Percentiles rank a stretch among this genome's conserved stretches.
These are phyloP conservation scores for Lasioglossum vierecki DNA, from an alignment of 2,888 invertebrate genomes.

Conservation along the genomic window DNA sequence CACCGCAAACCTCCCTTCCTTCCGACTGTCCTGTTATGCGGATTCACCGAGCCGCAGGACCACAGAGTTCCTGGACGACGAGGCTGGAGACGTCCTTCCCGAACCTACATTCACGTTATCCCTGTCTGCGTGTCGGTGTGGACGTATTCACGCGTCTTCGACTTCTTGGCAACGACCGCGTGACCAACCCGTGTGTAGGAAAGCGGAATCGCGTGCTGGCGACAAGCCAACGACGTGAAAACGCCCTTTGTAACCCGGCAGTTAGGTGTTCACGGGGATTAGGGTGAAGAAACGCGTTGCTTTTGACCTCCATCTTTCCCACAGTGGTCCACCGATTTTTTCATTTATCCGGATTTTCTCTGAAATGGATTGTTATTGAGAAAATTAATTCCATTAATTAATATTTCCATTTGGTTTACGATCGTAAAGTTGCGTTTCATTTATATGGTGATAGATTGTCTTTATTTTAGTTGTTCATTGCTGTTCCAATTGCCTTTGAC, in stretches of 20 bases:
- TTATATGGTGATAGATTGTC: too few relatives aligned
- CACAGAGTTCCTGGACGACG: not conserved
- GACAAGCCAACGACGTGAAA: not conserved
- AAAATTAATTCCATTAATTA: not conserved
- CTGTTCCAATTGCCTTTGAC: too few relatives aligned
- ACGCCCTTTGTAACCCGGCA: not conserved
- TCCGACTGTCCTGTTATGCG: constrained; percentile 38
- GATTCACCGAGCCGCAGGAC: not conserved
- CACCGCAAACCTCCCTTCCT: constrained; percentile 48
- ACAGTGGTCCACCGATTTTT: not conserved
- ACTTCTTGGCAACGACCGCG: constrained; percentile 1
- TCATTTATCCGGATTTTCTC: not conserved
- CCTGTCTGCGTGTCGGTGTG: not conserved
- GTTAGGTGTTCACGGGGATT: not conserved
- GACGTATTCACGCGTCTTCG: not conserved
- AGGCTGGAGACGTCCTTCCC: not conserved
- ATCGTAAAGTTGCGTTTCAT: not conserved
- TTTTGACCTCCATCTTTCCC: not conserved
- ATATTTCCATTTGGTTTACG: not conserved
- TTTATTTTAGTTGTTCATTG: too few relatives aligned
- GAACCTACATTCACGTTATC: not conserved
- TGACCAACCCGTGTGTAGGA: not conserved
- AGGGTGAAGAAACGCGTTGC: not conserved
- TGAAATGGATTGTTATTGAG: not conserved
- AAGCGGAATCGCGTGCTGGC: not conserved